These are phyloP conservation scores for Pseudonaja textilis DNA, from an alignment of 2,113 vertebrate genomes.

Conservation along the genomic window DNA sequence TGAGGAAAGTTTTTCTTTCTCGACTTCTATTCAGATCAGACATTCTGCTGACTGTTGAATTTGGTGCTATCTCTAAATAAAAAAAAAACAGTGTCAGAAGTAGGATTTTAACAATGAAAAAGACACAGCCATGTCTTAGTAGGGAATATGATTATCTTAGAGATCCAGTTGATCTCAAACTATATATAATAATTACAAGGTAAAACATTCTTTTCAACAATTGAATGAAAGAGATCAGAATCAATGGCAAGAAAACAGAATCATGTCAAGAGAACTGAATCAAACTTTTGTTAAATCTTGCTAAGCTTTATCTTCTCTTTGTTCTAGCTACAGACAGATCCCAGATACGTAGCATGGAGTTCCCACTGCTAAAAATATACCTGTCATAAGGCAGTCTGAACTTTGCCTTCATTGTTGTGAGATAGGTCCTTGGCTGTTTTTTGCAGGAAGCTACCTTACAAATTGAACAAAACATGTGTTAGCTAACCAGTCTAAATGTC, in stretches of 20 bases:
- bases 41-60: constrained; percentile 53
- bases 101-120: constrained; percentile 29
- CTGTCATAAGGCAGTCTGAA: not conserved
- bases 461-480: constrained; percentile 22
- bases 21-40: constrained; percentile 45
- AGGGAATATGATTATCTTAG: not conserved
- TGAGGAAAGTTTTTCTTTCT: constrained; percentile 37
- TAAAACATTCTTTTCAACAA: not conserved
- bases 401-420: not conserved
- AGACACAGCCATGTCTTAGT: constrained; percentile 35
- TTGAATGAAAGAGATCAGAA: not conserved
- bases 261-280: not conserved
- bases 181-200: not conserved
- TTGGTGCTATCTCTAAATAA: constrained; percentile 60
- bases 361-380: not conserved
- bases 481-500: not conserved
- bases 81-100: constrained; percentile 59
- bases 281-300: not conserved
- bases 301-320: not conserved
- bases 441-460: not conserved
- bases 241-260: not conserved
- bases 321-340: not conserved
- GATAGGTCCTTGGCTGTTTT: not conserved
- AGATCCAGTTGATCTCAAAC: not conserved
- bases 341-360: not conserved